Conservation (phyloP, 2,113 vertebrate genomes). For the Alethe castanea region DNA sequence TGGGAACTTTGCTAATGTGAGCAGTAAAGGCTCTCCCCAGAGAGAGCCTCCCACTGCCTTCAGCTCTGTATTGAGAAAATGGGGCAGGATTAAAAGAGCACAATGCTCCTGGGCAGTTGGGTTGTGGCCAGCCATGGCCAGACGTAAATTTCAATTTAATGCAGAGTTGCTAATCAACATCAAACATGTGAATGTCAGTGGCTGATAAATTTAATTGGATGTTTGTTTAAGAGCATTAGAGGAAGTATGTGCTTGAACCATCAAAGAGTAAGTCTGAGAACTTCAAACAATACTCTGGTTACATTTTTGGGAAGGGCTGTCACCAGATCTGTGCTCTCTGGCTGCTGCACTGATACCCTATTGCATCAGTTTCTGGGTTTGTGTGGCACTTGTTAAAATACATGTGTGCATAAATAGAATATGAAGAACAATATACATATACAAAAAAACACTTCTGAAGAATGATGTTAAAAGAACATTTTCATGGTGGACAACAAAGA, state of each 20-base stretch:
- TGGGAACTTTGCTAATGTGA: background rate
- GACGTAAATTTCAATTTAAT: background rate
- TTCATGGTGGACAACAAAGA: background rate
- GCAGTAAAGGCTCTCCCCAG: background rate
- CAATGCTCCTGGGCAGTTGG: background rate
- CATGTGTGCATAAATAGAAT: rapidly evolving
- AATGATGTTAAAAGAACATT: background rate
- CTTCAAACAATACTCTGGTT: background rate
- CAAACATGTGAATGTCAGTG: background rate
- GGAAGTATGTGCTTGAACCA: background rate
- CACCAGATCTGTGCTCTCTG: background rate
- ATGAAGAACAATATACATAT: background rate
- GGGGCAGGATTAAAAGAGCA: background rate
- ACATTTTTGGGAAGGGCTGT: background rate
- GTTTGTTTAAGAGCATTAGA: conserved; percentile 4
- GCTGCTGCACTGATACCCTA: background rate
- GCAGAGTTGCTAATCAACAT: background rate
- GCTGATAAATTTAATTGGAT: background rate
- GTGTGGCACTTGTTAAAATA: rapidly evolving
- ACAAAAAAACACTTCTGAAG: rapidly evolving
- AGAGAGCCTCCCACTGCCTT: background rate
- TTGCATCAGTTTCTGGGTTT: background rate
- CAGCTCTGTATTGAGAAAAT: background rate
- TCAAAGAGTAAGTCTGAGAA: background rate
- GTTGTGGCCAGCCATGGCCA: background rate